These are phyloP conservation scores for Cephalopachus bancanus DNA, from an alignment of 2,797 vertebrate genomes.

Conservation along the genomic window DNA sequence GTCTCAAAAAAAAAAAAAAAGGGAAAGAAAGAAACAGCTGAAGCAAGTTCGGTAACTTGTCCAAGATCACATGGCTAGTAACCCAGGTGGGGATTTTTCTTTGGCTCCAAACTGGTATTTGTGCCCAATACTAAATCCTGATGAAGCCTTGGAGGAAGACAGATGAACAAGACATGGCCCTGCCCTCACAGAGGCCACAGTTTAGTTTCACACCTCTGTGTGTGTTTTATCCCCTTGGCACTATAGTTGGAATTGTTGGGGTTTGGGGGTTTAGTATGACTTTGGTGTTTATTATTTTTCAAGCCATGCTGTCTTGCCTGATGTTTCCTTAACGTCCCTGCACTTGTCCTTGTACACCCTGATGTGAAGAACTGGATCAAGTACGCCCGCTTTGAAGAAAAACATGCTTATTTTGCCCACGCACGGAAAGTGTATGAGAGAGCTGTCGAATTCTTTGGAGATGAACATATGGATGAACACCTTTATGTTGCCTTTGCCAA, in stretches of 20 bases:
- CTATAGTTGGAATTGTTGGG: background rate
- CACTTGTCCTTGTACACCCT: constrained; percentile 97
- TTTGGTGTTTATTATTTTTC: background rate
- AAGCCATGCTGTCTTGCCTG: background rate
- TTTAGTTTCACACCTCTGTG: background rate
- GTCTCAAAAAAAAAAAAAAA: too few relatives aligned
- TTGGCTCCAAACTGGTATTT: background rate
- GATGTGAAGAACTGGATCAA: constrained; percentile 99
- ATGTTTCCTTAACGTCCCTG: constrained; percentile 88
- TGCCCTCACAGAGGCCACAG: background rate
- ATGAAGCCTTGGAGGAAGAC: background rate
- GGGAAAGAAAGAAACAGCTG: background rate
- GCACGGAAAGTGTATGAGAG: constrained; percentile 96
- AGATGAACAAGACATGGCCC: background rate
- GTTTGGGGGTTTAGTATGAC: background rate
- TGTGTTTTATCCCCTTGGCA: background rate
- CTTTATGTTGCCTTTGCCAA: constrained; percentile 97
- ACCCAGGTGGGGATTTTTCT: background rate
- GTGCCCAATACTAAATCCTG: background rate
- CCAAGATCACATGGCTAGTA: background rate
- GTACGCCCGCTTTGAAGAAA: constrained; percentile 98
- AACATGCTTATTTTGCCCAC: constrained; percentile 95
- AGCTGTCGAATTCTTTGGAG: constrained; percentile 97
- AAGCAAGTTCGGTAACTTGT: background rate
- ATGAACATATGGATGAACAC: constrained; percentile 95